Percentiles rank a stretch among this genome's conserved stretches.
These are phyloP conservation scores for Alexandromys fortis DNA, from an alignment of 2,113 vertebrate genomes.

Conservation along the genomic window DNA sequence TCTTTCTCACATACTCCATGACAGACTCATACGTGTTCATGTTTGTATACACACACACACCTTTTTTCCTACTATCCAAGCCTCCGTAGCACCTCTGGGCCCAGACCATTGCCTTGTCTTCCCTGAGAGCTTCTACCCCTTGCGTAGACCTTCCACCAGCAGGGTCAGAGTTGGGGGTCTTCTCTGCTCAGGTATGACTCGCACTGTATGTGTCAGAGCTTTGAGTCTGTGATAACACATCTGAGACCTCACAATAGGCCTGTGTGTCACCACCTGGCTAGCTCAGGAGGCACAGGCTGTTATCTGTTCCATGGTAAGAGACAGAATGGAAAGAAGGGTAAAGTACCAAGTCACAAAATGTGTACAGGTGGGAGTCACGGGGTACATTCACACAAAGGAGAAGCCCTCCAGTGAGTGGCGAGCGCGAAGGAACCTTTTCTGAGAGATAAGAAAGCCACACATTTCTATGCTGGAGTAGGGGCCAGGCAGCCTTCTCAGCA, in stretches of 20 bases:
- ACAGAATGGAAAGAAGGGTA: not conserved
- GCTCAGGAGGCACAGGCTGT: not conserved
- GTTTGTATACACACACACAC: not conserved
- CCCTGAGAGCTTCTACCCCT: not conserved
- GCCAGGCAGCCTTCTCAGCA: not conserved
- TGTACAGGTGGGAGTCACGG: slow-evolving; percentile 11
- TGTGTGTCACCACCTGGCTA: not conserved
- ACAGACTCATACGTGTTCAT: not conserved
- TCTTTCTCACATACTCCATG: not conserved
- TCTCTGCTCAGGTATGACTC: not conserved
- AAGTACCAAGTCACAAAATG: not conserved
- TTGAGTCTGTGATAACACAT: not conserved
- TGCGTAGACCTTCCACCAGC: not conserved
- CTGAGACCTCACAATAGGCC: not conserved
- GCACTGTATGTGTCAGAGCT: not conserved
- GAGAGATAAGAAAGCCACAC: not conserved
- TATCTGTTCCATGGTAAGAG: not conserved
- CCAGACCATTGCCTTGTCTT: not conserved
- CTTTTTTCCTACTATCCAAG: not conserved
- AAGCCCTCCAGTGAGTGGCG: not conserved
- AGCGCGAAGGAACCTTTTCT: slow-evolving; percentile 7
- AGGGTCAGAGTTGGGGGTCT: not conserved
- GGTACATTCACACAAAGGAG: not conserved
- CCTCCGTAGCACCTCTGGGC: not conserved
- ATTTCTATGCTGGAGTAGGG: not conserved